These are phyloP conservation scores for Halesus radiatus DNA, from an alignment of 1,140 invertebrate genomes.

Conservation along the genomic window DNA sequence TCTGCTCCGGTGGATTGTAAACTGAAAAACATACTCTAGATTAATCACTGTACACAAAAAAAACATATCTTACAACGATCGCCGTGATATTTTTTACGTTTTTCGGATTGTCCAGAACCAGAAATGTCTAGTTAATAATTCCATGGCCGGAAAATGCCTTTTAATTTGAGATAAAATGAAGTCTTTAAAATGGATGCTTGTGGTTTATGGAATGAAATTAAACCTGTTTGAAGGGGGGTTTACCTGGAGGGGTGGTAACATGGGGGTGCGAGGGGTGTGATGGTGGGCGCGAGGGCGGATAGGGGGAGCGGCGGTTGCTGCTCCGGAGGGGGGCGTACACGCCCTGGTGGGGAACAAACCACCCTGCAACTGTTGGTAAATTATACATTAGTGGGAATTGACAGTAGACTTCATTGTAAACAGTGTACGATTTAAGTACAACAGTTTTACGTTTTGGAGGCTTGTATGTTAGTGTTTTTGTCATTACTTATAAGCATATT, in stretches of 20 bases:
- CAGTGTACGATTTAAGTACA: no score
- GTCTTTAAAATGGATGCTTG: neutral
- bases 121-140: no score
- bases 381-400: no score
- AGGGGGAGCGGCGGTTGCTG: slow-evolving; percentile 65
- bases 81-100: neutral
- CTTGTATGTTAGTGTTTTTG: no score
- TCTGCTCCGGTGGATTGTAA: slow-evolving; percentile 65
- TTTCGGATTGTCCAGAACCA: no score
- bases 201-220: no score
- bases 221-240: neutral
- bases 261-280: slow-evolving; percentile 66
- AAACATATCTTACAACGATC: neutral
- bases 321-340: slow-evolving; percentile 62
- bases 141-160: no score
- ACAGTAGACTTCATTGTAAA: no score
- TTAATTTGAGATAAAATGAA: no score
- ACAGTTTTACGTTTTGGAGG: no score
- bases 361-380: slow-evolving; percentile 64
- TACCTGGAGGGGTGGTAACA: slow-evolving; percentile 64
- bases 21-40: slow-evolving; percentile 59
- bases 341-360: slow-evolving; percentile 68
- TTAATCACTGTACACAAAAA: neutral
- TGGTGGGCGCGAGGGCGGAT: slow-evolving; percentile 64
- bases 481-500: no score